Evolutionary conservation across 2,113 vertebrate species (phyloP), one percentile per base, ranked within the genome.

Genomic region (Pachycephala philippinensis): DNA sequence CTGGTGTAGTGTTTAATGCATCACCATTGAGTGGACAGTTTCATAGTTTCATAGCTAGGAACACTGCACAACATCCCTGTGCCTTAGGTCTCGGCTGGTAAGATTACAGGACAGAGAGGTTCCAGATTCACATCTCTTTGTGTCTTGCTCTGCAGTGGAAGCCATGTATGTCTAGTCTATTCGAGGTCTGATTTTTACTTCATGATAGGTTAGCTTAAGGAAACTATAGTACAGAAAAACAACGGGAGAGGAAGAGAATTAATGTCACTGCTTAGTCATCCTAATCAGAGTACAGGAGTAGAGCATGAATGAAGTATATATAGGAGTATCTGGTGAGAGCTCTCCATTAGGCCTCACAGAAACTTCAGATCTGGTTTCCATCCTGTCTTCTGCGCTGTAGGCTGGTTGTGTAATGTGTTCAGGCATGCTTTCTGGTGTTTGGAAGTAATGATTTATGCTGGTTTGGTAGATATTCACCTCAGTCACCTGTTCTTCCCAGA

Each of bases 91-190:
- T 85, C 1, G 0, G 18, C 33, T 59, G 56, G 6, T 56, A 26
- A 35, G 52, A 9, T 11, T 75, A 3, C 33, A 64, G 30, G 40
- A 13, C 0, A 0, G 30, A 50, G 50, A 59, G 33, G 47, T 84
- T 64, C 19, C 2, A 19, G 15, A 52, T 69, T 70, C 44, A 20
- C 40, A 52, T 33, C 35, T 8, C 33, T 56, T 68, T 12, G 28
- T 70, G 42, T 50, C 28, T 44, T 59, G 45, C 69, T 52, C 47
- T 89, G 74, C 56, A 71, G 19, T 44, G 35, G 60, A 63, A 75
- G 33, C 8, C 42, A 13, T 37, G 2, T 5, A n/a, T 54, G 19
- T 39, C 61, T 82, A 39, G 21, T 70, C 26, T 75, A 4, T 42
- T 44, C 3, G 8, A 61, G 47, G 26, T 63, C 33, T 4, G 2